Conservation (phyloP, 64 coral and sea anemone genomes). For the Pocillopora damicornis region DNA sequence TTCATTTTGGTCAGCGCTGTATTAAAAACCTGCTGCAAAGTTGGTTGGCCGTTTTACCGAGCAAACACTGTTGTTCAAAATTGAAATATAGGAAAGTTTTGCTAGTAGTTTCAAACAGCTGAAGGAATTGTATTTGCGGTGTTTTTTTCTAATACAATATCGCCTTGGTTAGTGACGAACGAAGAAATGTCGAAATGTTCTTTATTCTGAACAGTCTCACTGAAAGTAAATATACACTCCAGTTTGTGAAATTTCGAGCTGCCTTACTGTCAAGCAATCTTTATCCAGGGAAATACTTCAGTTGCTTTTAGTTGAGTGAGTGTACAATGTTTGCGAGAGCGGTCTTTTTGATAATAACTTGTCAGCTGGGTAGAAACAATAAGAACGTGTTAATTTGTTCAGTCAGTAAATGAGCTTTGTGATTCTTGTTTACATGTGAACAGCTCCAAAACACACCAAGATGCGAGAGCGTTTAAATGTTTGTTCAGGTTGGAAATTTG, state of each 20-base stretch:
- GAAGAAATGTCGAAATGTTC: neutral
- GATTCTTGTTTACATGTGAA: constrained; percentile 15
- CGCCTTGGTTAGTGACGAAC: neutral
- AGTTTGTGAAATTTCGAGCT: constrained; percentile 1
- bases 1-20: neutral
- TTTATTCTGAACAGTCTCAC: neutral
- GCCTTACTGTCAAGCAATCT: neutral
- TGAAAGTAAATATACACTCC: constrained; percentile 19
- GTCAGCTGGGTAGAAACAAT: neutral
- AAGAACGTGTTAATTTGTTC: constrained; percentile 15
- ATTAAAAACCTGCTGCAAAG: neutral
- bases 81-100: neutral
- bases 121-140: neutral
- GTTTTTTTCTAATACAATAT: constrained; percentile 25
- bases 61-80: neutral
- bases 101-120: neutral
- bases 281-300: neutral
- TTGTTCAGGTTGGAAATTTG: neutral
- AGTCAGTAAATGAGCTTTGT: constrained; percentile 32
- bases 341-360: constrained; percentile 4
- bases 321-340: neutral
- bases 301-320: neutral
- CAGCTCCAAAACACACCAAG: neutral
- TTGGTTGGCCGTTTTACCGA: neutral
- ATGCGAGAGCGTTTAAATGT: neutral